phyloP scores from a whole-genome alignment of 2,888 invertebrate species.

The Apamea epomidion region DNA sequence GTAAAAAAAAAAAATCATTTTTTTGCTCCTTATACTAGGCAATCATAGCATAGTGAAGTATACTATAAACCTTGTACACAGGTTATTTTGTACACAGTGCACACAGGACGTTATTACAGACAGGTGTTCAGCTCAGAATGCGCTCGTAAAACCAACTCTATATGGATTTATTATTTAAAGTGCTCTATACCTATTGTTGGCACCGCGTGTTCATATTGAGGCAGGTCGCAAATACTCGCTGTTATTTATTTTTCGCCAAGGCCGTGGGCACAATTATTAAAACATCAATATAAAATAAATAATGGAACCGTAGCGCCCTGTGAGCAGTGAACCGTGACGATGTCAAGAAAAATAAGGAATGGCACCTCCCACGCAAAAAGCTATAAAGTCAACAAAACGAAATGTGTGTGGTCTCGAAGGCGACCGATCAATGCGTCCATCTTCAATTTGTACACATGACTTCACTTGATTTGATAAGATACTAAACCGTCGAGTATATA shows the following conservation, averaged over 20 bases:
- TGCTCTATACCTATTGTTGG: conserved; percentile 79
- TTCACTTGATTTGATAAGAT: conserved; percentile 21
- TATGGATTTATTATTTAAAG: conserved; percentile 85
- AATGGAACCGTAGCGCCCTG: conserved; percentile 2
- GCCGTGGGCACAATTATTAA: conserved; percentile 33
- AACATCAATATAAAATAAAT: conserved; percentile 32
- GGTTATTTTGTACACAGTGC: conserved; percentile 60
- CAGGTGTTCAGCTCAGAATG: conserved; percentile 82
- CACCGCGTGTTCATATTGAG: conserved; percentile 77
- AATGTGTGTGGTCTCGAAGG: conserved; percentile 25
- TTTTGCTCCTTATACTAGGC: background rate
- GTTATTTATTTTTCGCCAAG: conserved; percentile 55
- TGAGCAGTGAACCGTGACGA: conserved; percentile 4
- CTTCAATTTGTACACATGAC: conserved; percentile 18
- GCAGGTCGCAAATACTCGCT: conserved; percentile 63
- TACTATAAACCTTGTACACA: conserved; percentile 40
- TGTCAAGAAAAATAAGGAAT: conserved; percentile 32
- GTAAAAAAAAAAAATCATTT: background rate
- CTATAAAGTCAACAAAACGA: conserved; percentile 22
- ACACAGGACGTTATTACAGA: conserved; percentile 72
- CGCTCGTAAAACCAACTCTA: conserved; percentile 85
- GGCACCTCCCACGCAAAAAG: conserved; percentile 17
- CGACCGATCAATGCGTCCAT: conserved; percentile 20
- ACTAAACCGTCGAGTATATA: conserved; percentile 5
- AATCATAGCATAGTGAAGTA: conserved; percentile 29